A percentile compares a stretch with the other conserved stretches of the same genome.
Conservation (phyloP, 2,888 invertebrate species). For the Seira ritae region DNA sequence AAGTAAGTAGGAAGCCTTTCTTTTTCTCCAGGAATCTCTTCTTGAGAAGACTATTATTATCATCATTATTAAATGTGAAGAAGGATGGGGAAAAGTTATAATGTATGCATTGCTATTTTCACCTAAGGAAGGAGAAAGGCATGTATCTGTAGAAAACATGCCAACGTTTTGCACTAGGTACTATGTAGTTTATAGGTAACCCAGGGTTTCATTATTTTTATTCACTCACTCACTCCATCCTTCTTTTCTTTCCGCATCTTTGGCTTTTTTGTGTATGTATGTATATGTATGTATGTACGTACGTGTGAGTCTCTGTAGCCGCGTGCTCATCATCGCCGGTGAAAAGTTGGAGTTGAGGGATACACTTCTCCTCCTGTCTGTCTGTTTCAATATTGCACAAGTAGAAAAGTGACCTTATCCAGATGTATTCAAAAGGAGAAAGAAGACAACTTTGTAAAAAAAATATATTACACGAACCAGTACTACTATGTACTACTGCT, state of each 20-base stretch:
- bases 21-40: slow-evolving; percentile 17
- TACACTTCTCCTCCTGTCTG: slow-evolving; percentile 31
- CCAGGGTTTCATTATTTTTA: slow-evolving; percentile 14
- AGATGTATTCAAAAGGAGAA: slow-evolving; percentile 46
- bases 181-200: no score
- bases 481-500: slow-evolving; percentile 30
- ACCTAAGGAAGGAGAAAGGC: slow-evolving; percentile 39
- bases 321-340: slow-evolving; percentile 11
- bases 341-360: slow-evolving; percentile 40
- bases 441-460: slow-evolving; percentile 19
- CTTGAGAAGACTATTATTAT: slow-evolving; percentile 44
- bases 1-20: not conserved
- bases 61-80: slow-evolving; percentile 60
- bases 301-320: slow-evolving; percentile 36
- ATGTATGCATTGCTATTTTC: slow-evolving; percentile 55
- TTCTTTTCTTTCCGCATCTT: slow-evolving; percentile 9
- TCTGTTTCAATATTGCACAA: slow-evolving; percentile 53
- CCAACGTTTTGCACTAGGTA: not conserved
- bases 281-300: slow-evolving; percentile 2
- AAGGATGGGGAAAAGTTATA: slow-evolving; percentile 57
- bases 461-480: slow-evolving; percentile 23
- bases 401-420: slow-evolving; percentile 61
- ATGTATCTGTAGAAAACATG: slow-evolving; percentile 1
- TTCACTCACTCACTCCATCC: slow-evolving; percentile 18
- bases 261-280: slow-evolving; percentile 22